Conservation (phyloP, 2,113 vertebrate genomes). For the Halcyon senegalensis region DNA sequence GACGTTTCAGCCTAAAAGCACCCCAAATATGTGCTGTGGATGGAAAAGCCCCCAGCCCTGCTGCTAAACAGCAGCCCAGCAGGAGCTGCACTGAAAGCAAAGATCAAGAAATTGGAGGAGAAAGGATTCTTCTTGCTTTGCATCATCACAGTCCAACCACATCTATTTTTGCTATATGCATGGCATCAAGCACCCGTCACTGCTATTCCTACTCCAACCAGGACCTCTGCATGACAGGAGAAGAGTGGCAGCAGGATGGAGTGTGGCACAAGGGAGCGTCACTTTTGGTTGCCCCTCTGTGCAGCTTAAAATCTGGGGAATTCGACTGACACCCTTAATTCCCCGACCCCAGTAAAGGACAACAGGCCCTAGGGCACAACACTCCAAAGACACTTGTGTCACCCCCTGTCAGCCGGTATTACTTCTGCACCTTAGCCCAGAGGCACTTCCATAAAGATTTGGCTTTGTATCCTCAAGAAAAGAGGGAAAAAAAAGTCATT, state of each 20-base stretch:
- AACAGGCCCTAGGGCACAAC: not conserved
- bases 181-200: conserved; percentile 55
- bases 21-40: not conserved
- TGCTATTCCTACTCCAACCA: conserved; percentile 49
- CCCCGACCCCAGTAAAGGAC: not conserved
- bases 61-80: not conserved
- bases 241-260: not conserved
- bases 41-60: rapidly evolving
- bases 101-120: conserved; percentile 52
- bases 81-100: not conserved
- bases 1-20: not conserved
- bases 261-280: rapidly evolving
- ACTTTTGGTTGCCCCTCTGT: not conserved
- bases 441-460: rapidly evolving
- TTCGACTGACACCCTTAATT: not conserved
- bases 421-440: not conserved
- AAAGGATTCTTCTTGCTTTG: conserved; percentile 64
- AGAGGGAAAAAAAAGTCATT: not conserved
- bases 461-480: not conserved
- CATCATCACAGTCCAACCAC: conserved; percentile 50
- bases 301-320: not conserved
- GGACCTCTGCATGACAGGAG: not conserved
- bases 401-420: not conserved
- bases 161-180: conserved; percentile 60
- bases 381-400: not conserved